These are phyloP conservation scores for Macquaria australasica DNA, from an alignment of 2,113 vertebrate species.

Conservation along the genomic window DNA sequence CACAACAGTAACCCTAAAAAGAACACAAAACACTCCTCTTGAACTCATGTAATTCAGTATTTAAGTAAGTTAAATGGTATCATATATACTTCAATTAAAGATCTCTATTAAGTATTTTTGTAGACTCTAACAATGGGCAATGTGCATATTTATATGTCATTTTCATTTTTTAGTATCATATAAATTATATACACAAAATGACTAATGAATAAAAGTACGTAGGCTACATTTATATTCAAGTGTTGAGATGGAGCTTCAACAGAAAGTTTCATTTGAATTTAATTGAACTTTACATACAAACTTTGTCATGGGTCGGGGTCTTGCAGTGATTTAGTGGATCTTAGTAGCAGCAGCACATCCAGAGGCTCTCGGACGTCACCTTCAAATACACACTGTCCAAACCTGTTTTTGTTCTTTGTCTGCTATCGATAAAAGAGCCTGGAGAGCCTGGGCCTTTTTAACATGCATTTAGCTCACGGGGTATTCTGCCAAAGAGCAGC, in stretches of 20 bases:
- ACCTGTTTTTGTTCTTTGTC: slow-evolving; percentile 1
- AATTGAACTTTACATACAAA: neutral
- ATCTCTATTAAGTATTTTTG: neutral
- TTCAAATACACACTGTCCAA: neutral
- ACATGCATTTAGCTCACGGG: slow-evolving; percentile 1
- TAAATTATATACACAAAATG: neutral
- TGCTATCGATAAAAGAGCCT: neutral
- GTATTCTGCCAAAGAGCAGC: slow-evolving; percentile 28
- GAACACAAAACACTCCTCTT: neutral
- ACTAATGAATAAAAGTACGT: neutral
- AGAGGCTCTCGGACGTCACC: neutral
- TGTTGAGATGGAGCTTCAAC: neutral
- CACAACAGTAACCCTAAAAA: neutral
- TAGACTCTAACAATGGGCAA: neutral
- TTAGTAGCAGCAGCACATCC: neutral
- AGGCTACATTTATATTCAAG: neutral
- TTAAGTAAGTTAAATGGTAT: neutral
- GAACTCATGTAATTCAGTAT: too few relatives aligned
- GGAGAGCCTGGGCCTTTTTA: neutral
- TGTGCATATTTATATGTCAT: neutral
- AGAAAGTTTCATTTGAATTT: neutral
- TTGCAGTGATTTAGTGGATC: neutral
- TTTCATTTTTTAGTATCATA: neutral
- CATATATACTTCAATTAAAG: neutral
- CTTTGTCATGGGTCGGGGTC: neutral